Evolutionary conservation across 2,113 vertebrate genomes (phyloP).

Genomic region (Anguilla japonica): DNA sequence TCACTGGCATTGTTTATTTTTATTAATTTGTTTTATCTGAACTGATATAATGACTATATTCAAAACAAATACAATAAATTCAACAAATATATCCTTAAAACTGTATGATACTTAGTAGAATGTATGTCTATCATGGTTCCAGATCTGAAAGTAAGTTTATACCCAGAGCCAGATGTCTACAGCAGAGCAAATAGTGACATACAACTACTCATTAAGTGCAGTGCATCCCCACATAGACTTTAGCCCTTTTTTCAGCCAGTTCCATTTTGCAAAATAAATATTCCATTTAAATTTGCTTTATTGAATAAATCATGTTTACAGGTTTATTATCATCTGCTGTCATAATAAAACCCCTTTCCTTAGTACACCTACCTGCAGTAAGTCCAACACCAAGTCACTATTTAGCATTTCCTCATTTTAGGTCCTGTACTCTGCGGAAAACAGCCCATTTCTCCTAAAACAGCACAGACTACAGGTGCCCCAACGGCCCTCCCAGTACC

Average conservation of each 20-base stretch:
- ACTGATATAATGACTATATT: no score
- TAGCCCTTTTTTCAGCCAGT: no score
- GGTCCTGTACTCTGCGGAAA: background rate
- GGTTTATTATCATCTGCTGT: background rate
- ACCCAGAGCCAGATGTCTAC: background rate
- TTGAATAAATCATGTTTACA: background rate
- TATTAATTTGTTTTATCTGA: no score
- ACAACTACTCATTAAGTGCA: background rate
- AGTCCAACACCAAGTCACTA: no score
- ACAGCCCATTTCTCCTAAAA: background rate
- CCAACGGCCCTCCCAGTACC: background rate
- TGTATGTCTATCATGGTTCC: conserved; percentile 5
- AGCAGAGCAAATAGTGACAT: background rate
- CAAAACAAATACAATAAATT: no score
- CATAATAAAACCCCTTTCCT: background rate
- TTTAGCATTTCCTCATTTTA: background rate
- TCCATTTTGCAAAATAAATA: no score
- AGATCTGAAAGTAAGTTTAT: background rate
- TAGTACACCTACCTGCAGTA: background rate
- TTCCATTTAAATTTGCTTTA: background rate
- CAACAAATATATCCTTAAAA: background rate
- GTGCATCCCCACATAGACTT: background rate
- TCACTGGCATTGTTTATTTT: no score
- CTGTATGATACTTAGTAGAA: conserved; percentile 13
- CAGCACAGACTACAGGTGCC: background rate